Base-by-base conservation (phyloP, 2,888 invertebrate species). In the Platynereis dumerilii region DNA sequence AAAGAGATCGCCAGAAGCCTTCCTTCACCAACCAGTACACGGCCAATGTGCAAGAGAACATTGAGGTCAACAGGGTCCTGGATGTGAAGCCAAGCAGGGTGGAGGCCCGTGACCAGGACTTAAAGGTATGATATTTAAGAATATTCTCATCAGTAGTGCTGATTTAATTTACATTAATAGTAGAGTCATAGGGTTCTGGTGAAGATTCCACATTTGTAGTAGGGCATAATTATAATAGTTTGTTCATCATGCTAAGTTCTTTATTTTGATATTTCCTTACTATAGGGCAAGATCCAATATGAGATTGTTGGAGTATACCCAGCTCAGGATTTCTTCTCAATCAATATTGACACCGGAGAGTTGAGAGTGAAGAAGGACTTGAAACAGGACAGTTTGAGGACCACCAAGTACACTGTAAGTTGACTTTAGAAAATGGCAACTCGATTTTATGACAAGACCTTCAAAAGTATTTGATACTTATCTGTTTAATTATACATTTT, bases 231-330 rank as follows among this genome's bases (percentile, higher is more conserved):
- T n/a, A n/a, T n/a, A n/a, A n/a, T n/a, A n/a, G n/a, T n/a, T n/a
- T n/a, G n/a, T n/a, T n/a, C n/a, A n/a, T n/a, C n/a, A n/a, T n/a
- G n/a, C n/a, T n/a, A n/a, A n/a, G n/a, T n/a, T n/a, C n/a, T n/a
- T n/a, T n/a, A n/a, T n/a, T n/a, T n/a, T n/a, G n/a, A n/a, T n/a
- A n/a, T n/a, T n/a, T 52, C 3, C 3, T 52, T 45, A 24, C 45
- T 55, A 48, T 52, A 79, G 79, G 80, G 78, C 22, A 28, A 26
- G 1, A 67, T 80, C 24, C 56, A 66, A 55, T 81, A 78, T 62
- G 73, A 72, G 54, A 66, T 76, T 5, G 72, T 70, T 52, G 81
- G 81, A 2, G 67, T 71, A 20, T 80, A 75, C 66, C 80, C 80
- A 28, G 78, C 78, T 10, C 69, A 72, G 54, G 68, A 73, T 20